Base-by-base conservation (phyloP, 2,113 vertebrate genomes). In the Corvus moneduloides region DNA sequence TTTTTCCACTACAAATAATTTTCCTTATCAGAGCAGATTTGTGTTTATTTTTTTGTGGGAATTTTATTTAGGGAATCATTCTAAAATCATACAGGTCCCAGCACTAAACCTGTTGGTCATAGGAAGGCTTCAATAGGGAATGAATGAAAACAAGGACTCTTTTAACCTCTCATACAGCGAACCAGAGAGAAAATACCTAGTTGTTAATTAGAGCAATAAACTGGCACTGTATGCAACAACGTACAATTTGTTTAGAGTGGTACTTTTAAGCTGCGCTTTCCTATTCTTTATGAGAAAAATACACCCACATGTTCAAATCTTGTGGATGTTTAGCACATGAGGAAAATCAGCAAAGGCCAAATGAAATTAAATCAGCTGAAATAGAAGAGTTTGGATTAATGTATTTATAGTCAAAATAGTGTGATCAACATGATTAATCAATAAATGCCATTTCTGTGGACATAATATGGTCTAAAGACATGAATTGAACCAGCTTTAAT, bases 401-500 rank as follows among this genome's bases (percentile, higher is more conserved):
- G 12, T 46, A 6, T 49, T 95, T 96, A 10, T 72, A 62, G 78
- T 43, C 37, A 93, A 87, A 96, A 93, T 92, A 87, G 26, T 16
- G 44, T 32, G 27, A 67, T 52, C 15, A 90, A 82, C 7, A 6
- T 81, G 17, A 87, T 82, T 80, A 95, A 94, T 90, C 91, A 93
- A 28, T 81, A 94, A 94, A 92, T 94, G 43, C 35, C 27, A 27
- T 93, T 96, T 94, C 77, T 94, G 39, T 80, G 75, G 61, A 87
- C 66, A 90, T 92, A 39, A 63, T 90, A 52, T 33, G 54, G 9
- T 95, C 93, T 96, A 68, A 43, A 94, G 95, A 94, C 63, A 35
- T 76, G 43, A 93, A 75, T 91, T 95, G 44, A 55, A 68, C 48
- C 87, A 91, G 72, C 54, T 84, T 81, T 94, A 80, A 59, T 89